A percentile compares a stretch with the other conserved stretches of the same genome.
These are phyloP conservation scores for Thripadectes ignobilis DNA, from an alignment of 2,797 vertebrate genomes.

Conservation along the genomic window DNA sequence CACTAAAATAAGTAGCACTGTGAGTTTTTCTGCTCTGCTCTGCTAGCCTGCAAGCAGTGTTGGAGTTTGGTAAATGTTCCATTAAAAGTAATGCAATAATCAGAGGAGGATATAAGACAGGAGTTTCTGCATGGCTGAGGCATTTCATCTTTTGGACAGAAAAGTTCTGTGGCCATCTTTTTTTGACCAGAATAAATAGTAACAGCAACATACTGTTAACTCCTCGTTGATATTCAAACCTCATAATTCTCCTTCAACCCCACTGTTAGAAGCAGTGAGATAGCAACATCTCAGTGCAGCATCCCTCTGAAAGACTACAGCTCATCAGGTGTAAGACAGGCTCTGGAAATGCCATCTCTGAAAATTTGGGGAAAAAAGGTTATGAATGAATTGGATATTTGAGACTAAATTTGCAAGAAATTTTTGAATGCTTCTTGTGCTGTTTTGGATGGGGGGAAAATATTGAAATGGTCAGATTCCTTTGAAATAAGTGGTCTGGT, in stretches of 20 bases:
- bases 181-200: neutral
- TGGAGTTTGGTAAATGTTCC: neutral
- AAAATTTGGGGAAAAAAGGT: neutral
- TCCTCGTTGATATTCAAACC: neutral
- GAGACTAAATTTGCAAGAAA: neutral
- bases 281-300: neutral
- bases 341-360: neutral
- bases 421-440: neutral
- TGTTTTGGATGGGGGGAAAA: neutral
- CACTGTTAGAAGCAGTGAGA: neutral
- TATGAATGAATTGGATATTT: neutral
- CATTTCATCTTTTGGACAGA: neutral
- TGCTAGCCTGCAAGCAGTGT: neutral
- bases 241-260: neutral
- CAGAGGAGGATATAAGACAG: neutral
- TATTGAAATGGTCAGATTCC: neutral
- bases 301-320: neutral
- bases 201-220: neutral
- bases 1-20: neutral
- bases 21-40: neutral
- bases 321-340: neutral
- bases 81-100: neutral
- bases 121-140: neutral
- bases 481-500: neutral
- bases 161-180: neutral